A percentile compares a stretch with the other conserved stretches of the same genome.
phyloP scores from a whole-genome alignment of 2,888 invertebrate species.

The Criorhina ranunculi region DNA sequence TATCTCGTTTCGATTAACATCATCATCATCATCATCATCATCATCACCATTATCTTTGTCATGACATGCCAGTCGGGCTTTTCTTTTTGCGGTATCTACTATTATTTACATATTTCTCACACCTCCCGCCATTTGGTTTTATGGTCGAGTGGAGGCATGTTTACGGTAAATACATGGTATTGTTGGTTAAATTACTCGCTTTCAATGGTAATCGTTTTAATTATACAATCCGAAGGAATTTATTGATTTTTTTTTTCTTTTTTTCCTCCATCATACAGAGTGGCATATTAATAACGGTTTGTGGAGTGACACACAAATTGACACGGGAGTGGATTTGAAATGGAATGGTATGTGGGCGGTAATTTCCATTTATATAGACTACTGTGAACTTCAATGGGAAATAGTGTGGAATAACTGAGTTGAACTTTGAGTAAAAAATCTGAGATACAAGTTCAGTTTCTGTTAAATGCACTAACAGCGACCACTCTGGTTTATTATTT shows the following conservation, averaged over 20 bases:
- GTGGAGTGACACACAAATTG: conserved; percentile 26
- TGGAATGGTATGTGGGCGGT: conserved; percentile 3
- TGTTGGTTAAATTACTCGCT: conserved; percentile 57
- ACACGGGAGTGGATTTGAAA: conserved; percentile 37
- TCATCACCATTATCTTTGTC: not conserved
- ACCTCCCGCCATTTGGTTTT: conserved; percentile 45
- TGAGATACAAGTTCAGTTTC: too few relatives aligned
- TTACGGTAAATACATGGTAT: conserved; percentile 63
- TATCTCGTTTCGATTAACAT: conserved; percentile 30
- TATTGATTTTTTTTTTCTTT: conserved; percentile 6
- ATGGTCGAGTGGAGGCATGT: conserved; percentile 61
- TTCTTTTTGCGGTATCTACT: conserved; percentile 4
- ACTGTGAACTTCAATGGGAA: not conserved
- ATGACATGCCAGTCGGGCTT: not conserved
- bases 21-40: conserved; percentile 44
- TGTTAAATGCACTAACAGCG: too few relatives aligned
- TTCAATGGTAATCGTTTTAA: conserved; percentile 68
- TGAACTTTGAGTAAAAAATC: too few relatives aligned
- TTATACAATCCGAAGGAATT: conserved; percentile 55
- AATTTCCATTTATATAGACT: not conserved
- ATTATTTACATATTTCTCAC: conserved; percentile 61
- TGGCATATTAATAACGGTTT: conserved; percentile 43
- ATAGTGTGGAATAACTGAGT: too few relatives aligned
- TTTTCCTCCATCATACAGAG: conserved; percentile 8
- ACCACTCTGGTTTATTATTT: too few relatives aligned